Evolutionary conservation across 30 jellyfish, hydroid and myxozoan species (phyloP), one percentile per base, ranked within the genome.

Genomic region (Mastigias papua): DNA sequence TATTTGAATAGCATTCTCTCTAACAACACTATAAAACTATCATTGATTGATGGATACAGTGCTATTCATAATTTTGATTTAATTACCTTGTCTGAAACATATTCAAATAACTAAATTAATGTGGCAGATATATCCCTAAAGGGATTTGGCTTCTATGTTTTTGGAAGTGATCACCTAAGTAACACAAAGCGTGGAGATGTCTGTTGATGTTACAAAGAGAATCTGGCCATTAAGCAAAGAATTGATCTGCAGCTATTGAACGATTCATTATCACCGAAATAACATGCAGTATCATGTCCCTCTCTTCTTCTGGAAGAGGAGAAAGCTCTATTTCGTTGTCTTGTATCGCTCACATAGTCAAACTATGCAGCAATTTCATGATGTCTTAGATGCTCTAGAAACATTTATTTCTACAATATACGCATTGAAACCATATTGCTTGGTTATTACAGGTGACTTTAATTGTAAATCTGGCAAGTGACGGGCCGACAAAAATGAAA

Each of bases 11-110:
- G 73, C 73, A 61, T 61, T 61, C 73, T 61, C 20, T 22, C 20
- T 22, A 61, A 27, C 73, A 61, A 61, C 7, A 7, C 20, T 61
- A 61, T 61, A 61, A 10, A 61, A 61, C 73, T 61, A 27, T 61
- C 73, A 61, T 27, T 61, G 34, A n/a, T 61, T 22, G 34, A 27
- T 4, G 54, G 13, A 42, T 42, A 42, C 13, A 42, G 13, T 42
- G 7, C 54, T 15, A 42, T 42, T 8, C 54, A 27, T 27, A 61
- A 69, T 34, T 69, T 69, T 34, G 51, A 69, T 69, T 29, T 69
- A 21, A 34, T 69, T 27, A 67, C 68, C 81, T 29, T 69, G 58
- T 69, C 81, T 69, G 81, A 69, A 69, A 69, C 81, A 27, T 27
- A 27, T 29, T 69, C 23, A 34, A 69, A 25, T 21, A 69, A 67